Conservation (phyloP, 2,797 vertebrate genomes). For the Corythornis leucogaster region DNA sequence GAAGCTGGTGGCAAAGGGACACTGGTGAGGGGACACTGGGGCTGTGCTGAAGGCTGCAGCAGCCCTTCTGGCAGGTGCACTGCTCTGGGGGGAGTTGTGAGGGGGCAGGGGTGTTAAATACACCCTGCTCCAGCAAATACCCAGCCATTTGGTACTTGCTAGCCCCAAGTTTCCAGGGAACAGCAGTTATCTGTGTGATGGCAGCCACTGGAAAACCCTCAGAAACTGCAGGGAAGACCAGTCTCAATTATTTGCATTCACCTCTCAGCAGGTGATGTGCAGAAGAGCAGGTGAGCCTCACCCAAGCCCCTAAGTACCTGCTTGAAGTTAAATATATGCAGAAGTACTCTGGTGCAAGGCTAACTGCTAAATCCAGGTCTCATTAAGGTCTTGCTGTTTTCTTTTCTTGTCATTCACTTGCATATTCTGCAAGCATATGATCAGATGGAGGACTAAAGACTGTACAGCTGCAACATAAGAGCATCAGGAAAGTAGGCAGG, state of each 20-base stretch:
- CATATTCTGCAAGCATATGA: not conserved
- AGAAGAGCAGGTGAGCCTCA: not conserved
- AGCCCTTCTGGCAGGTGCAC: not conserved
- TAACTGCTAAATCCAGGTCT: conserved; percentile 38
- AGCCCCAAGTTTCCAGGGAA: not conserved
- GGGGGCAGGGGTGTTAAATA: not conserved
- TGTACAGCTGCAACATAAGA: not conserved
- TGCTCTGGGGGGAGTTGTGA: not conserved
- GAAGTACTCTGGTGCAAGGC: not conserved
- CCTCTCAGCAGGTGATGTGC: not conserved
- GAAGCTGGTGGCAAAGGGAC: not conserved
- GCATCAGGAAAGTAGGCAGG: not conserved
- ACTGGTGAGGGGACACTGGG: not conserved
- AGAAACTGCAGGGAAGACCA: not conserved
- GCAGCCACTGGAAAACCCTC: not conserved
- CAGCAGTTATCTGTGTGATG: not conserved
- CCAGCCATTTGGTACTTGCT: not conserved
- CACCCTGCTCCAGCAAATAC: not conserved
- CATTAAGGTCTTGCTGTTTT: conserved; percentile 8
- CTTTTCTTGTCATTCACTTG: not conserved
- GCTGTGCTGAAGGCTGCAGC: not conserved
- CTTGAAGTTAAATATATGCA: conserved; percentile 9
- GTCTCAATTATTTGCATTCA: not conserved
- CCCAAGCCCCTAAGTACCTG: not conserved
- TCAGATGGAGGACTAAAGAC: not conserved